phyloP scores from a whole-genome alignment of 1,140 invertebrate species.

The Ladona fulva region DNA sequence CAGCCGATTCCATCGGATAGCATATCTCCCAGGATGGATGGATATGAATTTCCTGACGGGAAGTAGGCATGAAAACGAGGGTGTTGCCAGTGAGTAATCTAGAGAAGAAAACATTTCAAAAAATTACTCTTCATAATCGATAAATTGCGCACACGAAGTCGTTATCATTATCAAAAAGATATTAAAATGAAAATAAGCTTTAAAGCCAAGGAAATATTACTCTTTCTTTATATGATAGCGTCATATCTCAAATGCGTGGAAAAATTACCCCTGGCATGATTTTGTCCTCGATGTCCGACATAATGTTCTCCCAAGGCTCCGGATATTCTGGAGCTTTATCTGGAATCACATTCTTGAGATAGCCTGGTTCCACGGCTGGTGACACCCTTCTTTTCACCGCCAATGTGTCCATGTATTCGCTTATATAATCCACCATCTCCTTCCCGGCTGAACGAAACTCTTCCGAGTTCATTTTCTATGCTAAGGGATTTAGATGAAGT shows the following conservation, averaged over 20 bases:
- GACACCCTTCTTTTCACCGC: conserved; percentile 40
- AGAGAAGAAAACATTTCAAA: no score
- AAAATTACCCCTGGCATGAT: conserved; percentile 57
- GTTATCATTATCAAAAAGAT: no score
- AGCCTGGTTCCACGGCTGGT: conserved; percentile 48
- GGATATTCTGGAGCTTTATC: conserved; percentile 42
- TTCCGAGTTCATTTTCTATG: conserved; percentile 39
- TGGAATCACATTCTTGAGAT: conserved; percentile 48
- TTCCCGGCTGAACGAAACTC: conserved; percentile 51
- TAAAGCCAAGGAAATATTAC: no score
- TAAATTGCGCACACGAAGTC: no score
- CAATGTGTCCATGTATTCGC: conserved; percentile 54
- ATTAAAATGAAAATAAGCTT: no score
- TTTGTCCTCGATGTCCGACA: conserved; percentile 53
- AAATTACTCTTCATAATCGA: no score
- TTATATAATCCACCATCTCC: conserved; percentile 63
- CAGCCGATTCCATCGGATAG: conserved; percentile 55
- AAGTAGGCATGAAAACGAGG: conserved; percentile 66
- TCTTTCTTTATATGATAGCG: no score
- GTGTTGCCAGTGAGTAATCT: conserved; percentile 57
- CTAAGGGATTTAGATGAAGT: no score
- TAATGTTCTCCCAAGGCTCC: conserved; percentile 51
- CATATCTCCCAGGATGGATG: conserved; percentile 61
- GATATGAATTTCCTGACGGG: conserved; percentile 61
- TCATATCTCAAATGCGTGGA: no score